phyloP scores from a whole-genome alignment of 92 coral and sea anemone genomes.

The Parazoanthus atlanticus region DNA sequence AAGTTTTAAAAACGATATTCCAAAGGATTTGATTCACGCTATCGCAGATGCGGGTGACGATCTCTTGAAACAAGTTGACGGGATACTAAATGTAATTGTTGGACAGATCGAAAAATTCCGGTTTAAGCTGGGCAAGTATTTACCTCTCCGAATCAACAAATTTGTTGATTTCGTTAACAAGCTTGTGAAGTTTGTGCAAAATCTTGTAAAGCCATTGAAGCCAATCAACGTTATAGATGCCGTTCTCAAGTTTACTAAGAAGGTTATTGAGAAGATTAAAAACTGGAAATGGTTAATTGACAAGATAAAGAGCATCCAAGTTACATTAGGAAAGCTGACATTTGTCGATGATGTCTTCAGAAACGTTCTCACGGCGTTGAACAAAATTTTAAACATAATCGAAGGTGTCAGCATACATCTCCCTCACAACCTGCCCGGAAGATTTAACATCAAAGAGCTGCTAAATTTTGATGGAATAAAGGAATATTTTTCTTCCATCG shows the following conservation, averaged over 20 bases:
- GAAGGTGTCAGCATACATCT: conserved; percentile 65
- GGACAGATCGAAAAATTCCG: conserved; percentile 72
- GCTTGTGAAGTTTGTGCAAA: conserved; percentile 68
- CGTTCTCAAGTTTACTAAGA: conserved; percentile 69
- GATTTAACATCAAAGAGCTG: conserved; percentile 76
- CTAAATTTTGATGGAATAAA: conserved; percentile 68
- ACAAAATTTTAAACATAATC: conserved; percentile 71
- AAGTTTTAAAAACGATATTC: conserved; percentile 94
- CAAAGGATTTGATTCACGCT: conserved; percentile 92
- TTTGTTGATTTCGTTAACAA: conserved; percentile 78
- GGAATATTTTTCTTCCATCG: conserved; percentile 76
- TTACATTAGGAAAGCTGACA: conserved; percentile 69
- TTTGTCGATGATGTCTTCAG: conserved; percentile 77
- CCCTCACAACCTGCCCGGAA: conserved; percentile 82
- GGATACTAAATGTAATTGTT: conserved; percentile 73
- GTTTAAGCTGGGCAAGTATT: conserved; percentile 62
- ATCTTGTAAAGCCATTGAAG: conserved; percentile 75
- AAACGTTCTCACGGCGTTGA: conserved; percentile 76
- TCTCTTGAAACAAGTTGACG: conserved; percentile 71
- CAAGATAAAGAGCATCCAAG: conserved; percentile 73
- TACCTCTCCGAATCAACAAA: conserved; percentile 71
- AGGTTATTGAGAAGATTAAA: conserved; percentile 60
- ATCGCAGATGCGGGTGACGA: conserved; percentile 93
- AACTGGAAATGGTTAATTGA: conserved; percentile 87
- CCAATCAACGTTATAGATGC: conserved; percentile 74